Evolutionary conservation across 2,113 vertebrate genomes (phyloP).

Genomic region (Bombycilla garrulus): DNA sequence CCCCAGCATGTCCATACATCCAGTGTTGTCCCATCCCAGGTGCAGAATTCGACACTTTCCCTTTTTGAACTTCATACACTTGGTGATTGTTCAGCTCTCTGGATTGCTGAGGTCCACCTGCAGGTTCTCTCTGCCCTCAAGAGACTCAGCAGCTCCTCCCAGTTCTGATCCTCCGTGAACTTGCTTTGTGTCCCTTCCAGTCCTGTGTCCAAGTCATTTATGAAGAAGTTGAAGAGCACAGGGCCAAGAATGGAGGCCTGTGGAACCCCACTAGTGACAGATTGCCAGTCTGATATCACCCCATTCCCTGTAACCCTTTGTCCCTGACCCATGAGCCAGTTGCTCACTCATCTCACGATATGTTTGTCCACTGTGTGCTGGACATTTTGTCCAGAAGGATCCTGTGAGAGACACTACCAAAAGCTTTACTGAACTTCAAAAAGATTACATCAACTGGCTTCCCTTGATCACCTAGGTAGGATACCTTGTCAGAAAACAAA

Average conservation of each 20-base stretch:
- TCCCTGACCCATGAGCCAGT: rapidly evolving
- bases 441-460: not conserved
- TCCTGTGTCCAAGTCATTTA: not conserved
- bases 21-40: not conserved
- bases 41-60: rapidly evolving
- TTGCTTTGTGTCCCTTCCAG: not conserved
- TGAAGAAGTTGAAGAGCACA: not conserved
- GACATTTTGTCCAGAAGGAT: not conserved
- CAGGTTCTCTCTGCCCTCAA: rapidly evolving
- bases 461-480: not conserved
- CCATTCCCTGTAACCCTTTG: not conserved
- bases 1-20: rapidly evolving
- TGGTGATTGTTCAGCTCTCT: not conserved
- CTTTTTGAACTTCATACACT: rapidly evolving
- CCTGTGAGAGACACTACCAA: not conserved
- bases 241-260: rapidly evolving
- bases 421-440: not conserved
- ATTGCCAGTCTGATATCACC: not conserved
- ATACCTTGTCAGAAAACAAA: not conserved
- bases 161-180: not conserved
- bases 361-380: not conserved
- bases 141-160: not conserved
- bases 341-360: not conserved
- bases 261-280: not conserved
- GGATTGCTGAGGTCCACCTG: not conserved